Evolutionary conservation across 2,113 vertebrate genomes (phyloP).

Genomic region (Elephantulus edwardii): DNA sequence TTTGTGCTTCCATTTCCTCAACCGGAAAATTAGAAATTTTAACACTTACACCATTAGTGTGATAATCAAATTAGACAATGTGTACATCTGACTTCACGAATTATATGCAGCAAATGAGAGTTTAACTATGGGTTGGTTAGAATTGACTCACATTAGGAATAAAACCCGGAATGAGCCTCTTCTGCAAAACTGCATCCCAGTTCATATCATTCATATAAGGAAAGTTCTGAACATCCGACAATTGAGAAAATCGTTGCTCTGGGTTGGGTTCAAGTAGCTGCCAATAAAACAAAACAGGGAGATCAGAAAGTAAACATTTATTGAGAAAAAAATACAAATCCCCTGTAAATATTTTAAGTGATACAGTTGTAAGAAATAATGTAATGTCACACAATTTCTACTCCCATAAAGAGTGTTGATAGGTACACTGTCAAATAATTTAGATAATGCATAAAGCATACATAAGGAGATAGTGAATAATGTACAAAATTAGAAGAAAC

Average conservation of each 20-base stretch:
- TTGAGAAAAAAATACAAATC: not conserved
- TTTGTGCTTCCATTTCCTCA: not conserved
- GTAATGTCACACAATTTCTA: no score
- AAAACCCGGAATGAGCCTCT: constrained; percentile 91
- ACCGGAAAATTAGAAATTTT: not conserved
- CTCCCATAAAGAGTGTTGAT: not conserved
- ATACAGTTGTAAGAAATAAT: not conserved
- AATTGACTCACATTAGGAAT: constrained; percentile 90
- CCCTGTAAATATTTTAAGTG: not conserved
- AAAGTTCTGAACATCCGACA: constrained; percentile 90
- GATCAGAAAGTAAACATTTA: not conserved
- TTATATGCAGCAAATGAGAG: fast-evolving
- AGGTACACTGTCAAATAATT: no score
- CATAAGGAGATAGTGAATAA: not conserved
- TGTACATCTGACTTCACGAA: not conserved
- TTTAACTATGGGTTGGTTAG: not conserved
- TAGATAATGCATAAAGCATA: not conserved
- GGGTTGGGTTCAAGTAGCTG: constrained; percentile 93
- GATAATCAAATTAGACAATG: not conserved
- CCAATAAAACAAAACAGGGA: constrained; percentile 41
- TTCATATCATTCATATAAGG: constrained; percentile 91
- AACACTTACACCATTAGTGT: not conserved
- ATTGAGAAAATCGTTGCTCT: constrained; percentile 90
- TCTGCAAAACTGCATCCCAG: constrained; percentile 94
- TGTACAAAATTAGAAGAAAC: not conserved